Base-by-base conservation (phyloP, 1,140 invertebrate species). In the Camponotus floridanus region DNA sequence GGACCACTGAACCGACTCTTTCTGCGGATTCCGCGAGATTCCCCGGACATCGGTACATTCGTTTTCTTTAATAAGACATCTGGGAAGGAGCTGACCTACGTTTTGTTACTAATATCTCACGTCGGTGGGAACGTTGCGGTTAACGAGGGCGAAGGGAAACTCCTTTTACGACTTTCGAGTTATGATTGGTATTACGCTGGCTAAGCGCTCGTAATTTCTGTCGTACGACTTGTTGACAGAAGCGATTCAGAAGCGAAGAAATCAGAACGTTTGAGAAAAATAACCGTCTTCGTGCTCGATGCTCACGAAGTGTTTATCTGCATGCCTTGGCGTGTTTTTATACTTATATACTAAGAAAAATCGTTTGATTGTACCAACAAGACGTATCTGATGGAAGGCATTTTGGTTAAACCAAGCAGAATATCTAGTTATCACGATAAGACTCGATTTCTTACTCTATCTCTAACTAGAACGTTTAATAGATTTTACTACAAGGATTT, bases 1-100 rank as follows among this genome's bases (percentile, higher is more conserved):
- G 79, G 81, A 86, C 88, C 86, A 78, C 76, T 71, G 89, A 86
- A 90, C 85, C 68, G 86, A 65, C 76, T 31, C 81, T 84, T 81
- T 90, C 88, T 68, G 76, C 83, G 81, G 73, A 74, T 78, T 86
- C 61, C 74, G 70, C 83, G 71, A 68, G 51, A 85, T 88, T 76
- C 51, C 31, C 45, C 67, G 61, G 26, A 67, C 78, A 51, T 65
- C 39, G 79, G 76, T 76, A 90, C 86, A 90, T 91, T 91, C 85
- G 84, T 88, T 90, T 91, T 71, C 79, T 80, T 71, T 90, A 90
- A 91, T 90, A 90, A 88, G 87, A 70, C 74, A 67, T 71, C 59
- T 15, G 51, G 59, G 59, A 48, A 51, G 48, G 48, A 45, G 45
- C 48, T 11, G 11, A 18, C 64, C 21, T 36, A 78, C 57, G 39